phyloP scores from a whole-genome alignment of 1,140 invertebrate genomes.

The Phymorhynchus buccinoides region DNA sequence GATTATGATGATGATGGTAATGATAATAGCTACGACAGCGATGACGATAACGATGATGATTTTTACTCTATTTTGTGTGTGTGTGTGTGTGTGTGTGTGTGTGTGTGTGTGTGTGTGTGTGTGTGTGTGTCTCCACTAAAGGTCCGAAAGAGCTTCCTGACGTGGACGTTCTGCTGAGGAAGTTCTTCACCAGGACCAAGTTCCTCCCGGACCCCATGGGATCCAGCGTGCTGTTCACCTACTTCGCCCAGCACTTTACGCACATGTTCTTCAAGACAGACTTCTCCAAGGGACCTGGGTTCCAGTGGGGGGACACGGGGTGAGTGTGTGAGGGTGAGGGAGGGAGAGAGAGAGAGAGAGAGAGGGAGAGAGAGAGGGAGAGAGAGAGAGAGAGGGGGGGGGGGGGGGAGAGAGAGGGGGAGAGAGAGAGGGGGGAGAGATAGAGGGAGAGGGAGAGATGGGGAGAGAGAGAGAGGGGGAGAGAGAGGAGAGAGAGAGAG shows the following conservation, averaged over 20 bases:
- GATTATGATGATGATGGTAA: too few relatives aligned
- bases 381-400: neutral
- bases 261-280: constrained; percentile 75
- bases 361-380: neutral
- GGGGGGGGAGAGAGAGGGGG: too few relatives aligned
- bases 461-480: too few relatives aligned
- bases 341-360: too few relatives aligned
- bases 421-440: too few relatives aligned
- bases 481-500: too few relatives aligned
- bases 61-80: neutral
- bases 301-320: constrained; percentile 73
- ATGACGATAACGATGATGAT: too few relatives aligned
- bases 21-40: neutral
- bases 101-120: constrained; percentile 5
- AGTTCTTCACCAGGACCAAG: constrained; percentile 69
- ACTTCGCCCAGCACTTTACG: constrained; percentile 75
- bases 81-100: too few relatives aligned
- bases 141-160: constrained; percentile 63
- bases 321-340: constrained; percentile 53
- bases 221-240: constrained; percentile 73
- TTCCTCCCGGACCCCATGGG: constrained; percentile 73
- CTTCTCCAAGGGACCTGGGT: constrained; percentile 67
- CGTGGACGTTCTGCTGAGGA: constrained; percentile 61
- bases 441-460: too few relatives aligned
- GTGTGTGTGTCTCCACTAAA: constrained; percentile 21